Conservation (phyloP, 1,140 invertebrate genomes). For the Pristionchus pacificus region DNA sequence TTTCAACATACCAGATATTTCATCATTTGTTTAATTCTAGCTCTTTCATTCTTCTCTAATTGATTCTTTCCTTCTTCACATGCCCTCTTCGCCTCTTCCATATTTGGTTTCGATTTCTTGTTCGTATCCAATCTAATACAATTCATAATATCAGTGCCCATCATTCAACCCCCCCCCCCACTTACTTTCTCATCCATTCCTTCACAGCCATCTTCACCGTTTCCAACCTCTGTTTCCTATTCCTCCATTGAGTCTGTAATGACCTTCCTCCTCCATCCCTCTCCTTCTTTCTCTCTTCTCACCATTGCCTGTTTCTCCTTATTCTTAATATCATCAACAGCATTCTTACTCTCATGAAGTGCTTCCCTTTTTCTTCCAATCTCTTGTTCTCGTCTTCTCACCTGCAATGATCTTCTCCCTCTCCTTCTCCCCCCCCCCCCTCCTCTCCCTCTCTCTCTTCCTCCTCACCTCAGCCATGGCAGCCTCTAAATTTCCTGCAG, state of each 20-base stretch:
- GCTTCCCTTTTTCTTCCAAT: conserved; percentile 22
- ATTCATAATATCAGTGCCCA: neutral
- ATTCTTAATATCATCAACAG: neutral
- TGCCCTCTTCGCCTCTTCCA: neutral
- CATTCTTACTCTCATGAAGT: neutral
- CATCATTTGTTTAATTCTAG: too few species aligned
- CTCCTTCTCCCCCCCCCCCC: neutral
- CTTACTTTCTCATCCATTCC: neutral
- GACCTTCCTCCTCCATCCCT: neutral
- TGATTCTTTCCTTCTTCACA: neutral
- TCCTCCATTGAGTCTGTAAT: conserved; percentile 2
- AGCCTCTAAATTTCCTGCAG: too few species aligned
- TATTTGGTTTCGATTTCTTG: neutral
- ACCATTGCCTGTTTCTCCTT: neutral
- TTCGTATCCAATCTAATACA: neutral
- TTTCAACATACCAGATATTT: too few species aligned
- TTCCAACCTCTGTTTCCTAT: neutral
- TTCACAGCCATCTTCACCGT: neutral
- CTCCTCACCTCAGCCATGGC: too few species aligned
- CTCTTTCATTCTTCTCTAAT: neutral
- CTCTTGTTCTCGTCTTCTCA: neutral
- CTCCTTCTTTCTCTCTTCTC: too few species aligned
- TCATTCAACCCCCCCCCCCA: neutral
- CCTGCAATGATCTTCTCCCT: neutral
- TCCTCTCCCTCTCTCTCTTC: neutral